Base-by-base conservation (phyloP, 2,888 invertebrate genomes). In the Dioctria linearis region DNA sequence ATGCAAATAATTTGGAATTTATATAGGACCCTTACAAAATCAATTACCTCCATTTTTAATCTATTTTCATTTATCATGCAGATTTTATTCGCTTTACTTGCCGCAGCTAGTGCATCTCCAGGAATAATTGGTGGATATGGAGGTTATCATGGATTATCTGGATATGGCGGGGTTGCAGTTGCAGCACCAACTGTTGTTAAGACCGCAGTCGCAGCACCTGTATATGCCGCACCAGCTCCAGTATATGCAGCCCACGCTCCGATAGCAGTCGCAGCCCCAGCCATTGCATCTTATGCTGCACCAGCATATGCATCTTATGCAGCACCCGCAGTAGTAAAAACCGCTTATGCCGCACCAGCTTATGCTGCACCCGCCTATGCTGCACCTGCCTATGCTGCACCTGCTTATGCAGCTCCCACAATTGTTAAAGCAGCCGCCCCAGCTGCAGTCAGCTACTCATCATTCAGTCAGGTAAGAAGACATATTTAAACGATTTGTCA, bases 401-500 rank as follows among this genome's bases (percentile, higher is more conserved):
- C 79, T 37, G 66, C 75, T 42, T 13, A 43, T 51, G 82, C 81
- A 8, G 82, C 85, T 85, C 88, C 65, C 8, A 82, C 76, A 11
- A 43, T 84, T 66, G 82, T 83, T 67, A 83, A 83, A 57, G 79
- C 76, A 54, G 78, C 61, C 8, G 80, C 80, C 2, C 80, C 81
- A 51, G 80, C 80, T 42, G 91, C 91, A 59, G 65, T 71, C 25
- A 78, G 78, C 57, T 81, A 79, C 25, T 67, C 81, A 43, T 66
- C 80, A 46, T 80, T 91, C 88, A 90, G 91, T 87, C 84, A 84
- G 80, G 85, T 85, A 80, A 80, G 78, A 59, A 73, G 46, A 46
- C 8, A 6, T 46, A 5, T 46, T 46, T 46, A 46, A 46, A 46
- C 46, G 5, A 46, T 46, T 1, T 0, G 46, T 8, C 46, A 46